Percentiles rank a stretch among this genome's conserved stretches.
Evolutionary conservation across 1,140 invertebrate genomes (phyloP).

Genomic region (Saccostrea glomerata): DNA sequence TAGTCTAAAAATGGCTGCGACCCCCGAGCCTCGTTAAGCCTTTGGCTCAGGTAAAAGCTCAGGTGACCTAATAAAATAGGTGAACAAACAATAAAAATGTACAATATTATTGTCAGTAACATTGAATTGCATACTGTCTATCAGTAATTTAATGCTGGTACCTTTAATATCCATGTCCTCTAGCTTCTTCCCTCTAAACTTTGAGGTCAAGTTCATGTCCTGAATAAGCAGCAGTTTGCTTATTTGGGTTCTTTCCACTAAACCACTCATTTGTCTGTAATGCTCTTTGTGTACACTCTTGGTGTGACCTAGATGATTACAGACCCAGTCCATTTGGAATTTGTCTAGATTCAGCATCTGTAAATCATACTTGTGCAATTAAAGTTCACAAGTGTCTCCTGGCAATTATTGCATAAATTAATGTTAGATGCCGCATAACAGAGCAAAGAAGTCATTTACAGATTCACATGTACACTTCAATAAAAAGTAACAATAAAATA

Average conservation of each 20-base stretch:
- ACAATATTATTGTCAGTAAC: conserved; percentile 16
- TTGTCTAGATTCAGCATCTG: conserved; percentile 48
- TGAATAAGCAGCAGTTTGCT: conserved; percentile 50
- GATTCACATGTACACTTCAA: conserved; percentile 16
- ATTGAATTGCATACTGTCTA: conserved; percentile 16
- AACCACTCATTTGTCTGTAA: conserved; percentile 46
- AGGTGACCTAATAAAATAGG: conserved; percentile 16
- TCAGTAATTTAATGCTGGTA: conserved; percentile 1
- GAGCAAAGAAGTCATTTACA: conserved; percentile 16
- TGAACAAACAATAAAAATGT: conserved; percentile 17
- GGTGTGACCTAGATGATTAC: conserved; percentile 43
- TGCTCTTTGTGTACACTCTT: conserved; percentile 45
- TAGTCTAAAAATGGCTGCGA: no score
- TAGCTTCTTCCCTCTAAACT: conserved; percentile 47
- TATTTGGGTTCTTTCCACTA: conserved; percentile 42
- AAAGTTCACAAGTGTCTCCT: conserved; percentile 15
- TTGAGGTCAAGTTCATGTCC: conserved; percentile 49
- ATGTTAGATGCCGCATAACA: conserved; percentile 10
- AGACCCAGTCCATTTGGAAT: conserved; percentile 46
- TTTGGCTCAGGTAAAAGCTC: conserved; percentile 15
- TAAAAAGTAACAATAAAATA: conserved; percentile 35
- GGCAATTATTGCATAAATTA: conserved; percentile 12
- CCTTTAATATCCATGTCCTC: conserved; percentile 55
- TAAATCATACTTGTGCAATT: conserved; percentile 16
- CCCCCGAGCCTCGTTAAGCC: neutral